Base-by-base conservation (phyloP, 2,113 vertebrate genomes). In the Lethenteron reissneri region DNA sequence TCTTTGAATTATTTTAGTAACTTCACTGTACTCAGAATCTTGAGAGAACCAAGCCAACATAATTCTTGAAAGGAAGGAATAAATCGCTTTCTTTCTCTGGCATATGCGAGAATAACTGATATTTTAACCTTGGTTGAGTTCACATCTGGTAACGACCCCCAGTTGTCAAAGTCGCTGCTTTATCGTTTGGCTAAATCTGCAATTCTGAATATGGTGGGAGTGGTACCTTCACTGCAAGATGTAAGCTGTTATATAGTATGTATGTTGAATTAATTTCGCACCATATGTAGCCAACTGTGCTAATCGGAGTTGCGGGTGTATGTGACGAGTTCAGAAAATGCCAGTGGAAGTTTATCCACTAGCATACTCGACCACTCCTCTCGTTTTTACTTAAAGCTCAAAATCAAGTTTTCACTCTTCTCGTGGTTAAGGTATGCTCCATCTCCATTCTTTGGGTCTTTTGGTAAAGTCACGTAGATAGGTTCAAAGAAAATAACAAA, bases 11-110 rank as follows among this genome's bases (percentile, higher is more conserved):
- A 73, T 73, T 56, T 73, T 70, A 8, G 72, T 70, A 70, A 69
- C 69, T 70, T 73, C 72, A 73, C 10, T 13, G 69, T 73, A 73
- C 19, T 68, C 62, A n/a, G 62, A 56, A 58, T 58, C 72, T 70
- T 73, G 72, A 9, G 69, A 73, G 57, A 13, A 25, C 72, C n/a
- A 58, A 73, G 12, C 69, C 72, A 25, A 73, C 57, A 19, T 73
- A 56, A 58, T 72, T 70, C 64, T 69, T 11, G 15, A 74, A 25
- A 11, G 71, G 19, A 14, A 74, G 41, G 71, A 58, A 2, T n/a
- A 70, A 58, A 69, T 19, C 41, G 41, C 41, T 41, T 41, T 64
- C 56, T 71, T 10, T 56, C 41, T 58, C 13, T 57, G 72, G 62
- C 12, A 73, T 70, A 13, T 21, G 6, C 7, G 57, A 21, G 13